A percentile compares a stretch with the other conserved stretches of the same genome.
Evolutionary conservation across 2,888 invertebrate species (phyloP).

Genomic region (Clivina fossor): DNA sequence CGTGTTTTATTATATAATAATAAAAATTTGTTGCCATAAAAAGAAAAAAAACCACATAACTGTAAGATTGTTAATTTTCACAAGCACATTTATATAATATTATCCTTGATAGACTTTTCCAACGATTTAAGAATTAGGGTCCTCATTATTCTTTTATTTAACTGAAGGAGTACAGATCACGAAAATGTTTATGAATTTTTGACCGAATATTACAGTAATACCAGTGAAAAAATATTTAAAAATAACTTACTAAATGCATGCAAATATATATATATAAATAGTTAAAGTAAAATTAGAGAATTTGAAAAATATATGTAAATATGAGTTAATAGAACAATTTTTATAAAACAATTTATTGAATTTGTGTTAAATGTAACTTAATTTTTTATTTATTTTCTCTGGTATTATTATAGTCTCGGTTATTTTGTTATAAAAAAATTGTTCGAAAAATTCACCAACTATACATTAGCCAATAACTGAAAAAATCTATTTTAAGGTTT

Average conservation of each 20-base stretch:
- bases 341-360: conserved; percentile 31
- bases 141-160: no score
- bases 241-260: conserved; percentile 28
- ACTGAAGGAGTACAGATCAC: no score
- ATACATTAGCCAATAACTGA: no score
- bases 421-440: background rate
- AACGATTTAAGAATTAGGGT: no score
- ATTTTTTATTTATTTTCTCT: conserved; percentile 9
- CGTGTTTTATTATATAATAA: conserved; percentile 23
- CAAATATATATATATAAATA: conserved; percentile 22
- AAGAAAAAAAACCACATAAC: no score
- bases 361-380: conserved; percentile 22
- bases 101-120: no score
- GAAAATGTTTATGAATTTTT: no score
- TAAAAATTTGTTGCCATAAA: conserved; percentile 14
- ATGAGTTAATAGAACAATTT: conserved; percentile 30
- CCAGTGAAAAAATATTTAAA: conserved; percentile 10
- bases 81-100: no score
- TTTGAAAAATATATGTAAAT: conserved; percentile 23
- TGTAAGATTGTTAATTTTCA: no score
- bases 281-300: conserved; percentile 24
- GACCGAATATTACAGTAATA: no score
- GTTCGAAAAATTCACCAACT: conserved; percentile 19
- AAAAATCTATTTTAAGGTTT: no score
- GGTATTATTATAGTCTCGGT: conserved; percentile 27